Percentiles rank a stretch among this genome's conserved stretches.
phyloP scores from a whole-genome alignment of 2,797 vertebrate species.

The Cynopterus sphinx region DNA sequence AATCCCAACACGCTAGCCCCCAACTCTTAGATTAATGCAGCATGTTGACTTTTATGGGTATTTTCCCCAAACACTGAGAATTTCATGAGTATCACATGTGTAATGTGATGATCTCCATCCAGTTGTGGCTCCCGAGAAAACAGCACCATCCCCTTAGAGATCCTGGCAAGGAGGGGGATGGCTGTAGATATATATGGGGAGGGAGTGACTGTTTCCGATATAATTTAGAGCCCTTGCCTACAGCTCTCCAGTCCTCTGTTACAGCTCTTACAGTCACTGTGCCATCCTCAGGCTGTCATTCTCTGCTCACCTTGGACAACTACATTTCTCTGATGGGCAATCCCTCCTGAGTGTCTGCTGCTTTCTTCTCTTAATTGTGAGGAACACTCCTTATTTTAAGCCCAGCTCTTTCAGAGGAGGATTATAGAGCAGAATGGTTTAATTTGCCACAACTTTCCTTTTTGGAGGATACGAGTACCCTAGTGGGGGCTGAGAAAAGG shows the following conservation, averaged over 20 bases:
- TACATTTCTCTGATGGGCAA: neutral
- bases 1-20: neutral
- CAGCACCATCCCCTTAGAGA: neutral
- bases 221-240: neutral
- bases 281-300: neutral
- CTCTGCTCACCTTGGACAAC: neutral
- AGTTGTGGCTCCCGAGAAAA: neutral
- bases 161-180: neutral
- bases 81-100: neutral
- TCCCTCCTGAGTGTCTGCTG: neutral
- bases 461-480: neutral
- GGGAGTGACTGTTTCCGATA: neutral
- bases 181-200: neutral
- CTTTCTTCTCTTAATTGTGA: neutral
- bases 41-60: neutral
- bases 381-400: neutral
- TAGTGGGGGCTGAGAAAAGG: neutral
- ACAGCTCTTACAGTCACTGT: accelerated
- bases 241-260: neutral
- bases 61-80: neutral
- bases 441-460: neutral
- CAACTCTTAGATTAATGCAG: neutral
- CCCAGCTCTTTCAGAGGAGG: neutral
- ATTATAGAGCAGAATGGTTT: neutral
- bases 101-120: neutral